Base-by-base conservation (phyloP, 2,113 vertebrate species). In the Bombycilla garrulus region DNA sequence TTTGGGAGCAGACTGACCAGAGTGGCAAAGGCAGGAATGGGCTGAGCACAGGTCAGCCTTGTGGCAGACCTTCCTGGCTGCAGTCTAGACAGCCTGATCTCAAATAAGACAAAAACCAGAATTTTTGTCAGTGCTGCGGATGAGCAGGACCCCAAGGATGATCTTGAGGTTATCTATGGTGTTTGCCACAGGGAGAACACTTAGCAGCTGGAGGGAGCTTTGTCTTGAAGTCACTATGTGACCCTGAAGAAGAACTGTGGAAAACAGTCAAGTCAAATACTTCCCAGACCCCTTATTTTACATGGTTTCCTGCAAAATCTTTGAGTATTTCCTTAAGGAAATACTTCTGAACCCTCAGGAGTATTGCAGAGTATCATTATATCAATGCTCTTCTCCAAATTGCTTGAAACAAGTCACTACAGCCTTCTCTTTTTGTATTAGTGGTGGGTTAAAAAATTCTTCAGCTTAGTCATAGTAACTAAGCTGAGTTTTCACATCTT, bases 21-120 rank as follows among this genome's bases (percentile, higher is more conserved):
- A n/a, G 38, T 9, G 15, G 24, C 26, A 54, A 84, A 91, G 24
- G 45, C n/a, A 72, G 36, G 31, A 86, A 65, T 1, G 0, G 13
- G 5, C 5, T 60, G 17, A 62, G 38, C 12, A 4, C 25, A 61
- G 22, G 11, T 58, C 73, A 74, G 69, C 20, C 42, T 58, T 0
- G 0, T 6, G 12, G 44, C 56, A 74, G 23, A 44, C 36, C 21
- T 0, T 1, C 20, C 65, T 15, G 3, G 7, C 31, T 29, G 24
- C 71, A 67, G 23, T 35, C 58, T 33, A 24, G 40, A 11, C 88
- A 88, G 36, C 5, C 45, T 36, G 12, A 24, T 80, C 58, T 69
- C 62, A 65, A 66, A 62, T 11, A 79, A 79, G n/a, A 51, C 0
- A 2, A 77, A 85, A 71, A 40, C 0, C 2, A 17, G 4, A 6